Evolutionary conservation across 2,888 invertebrate genomes (phyloP).

Genomic region (Volucella inflata): DNA sequence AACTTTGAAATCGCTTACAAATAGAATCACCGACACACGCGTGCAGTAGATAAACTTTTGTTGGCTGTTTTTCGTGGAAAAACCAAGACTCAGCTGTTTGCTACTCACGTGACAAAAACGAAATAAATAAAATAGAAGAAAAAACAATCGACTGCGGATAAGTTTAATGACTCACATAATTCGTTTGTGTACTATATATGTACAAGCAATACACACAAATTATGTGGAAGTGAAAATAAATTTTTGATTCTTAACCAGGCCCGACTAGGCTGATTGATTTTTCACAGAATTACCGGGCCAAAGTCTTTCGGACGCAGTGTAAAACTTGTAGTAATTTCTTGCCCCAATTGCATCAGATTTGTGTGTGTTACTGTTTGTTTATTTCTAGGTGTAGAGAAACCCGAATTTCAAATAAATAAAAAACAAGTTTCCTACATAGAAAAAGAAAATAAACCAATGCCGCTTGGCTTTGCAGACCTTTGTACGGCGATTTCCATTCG

Average conservation of each 20-base stretch:
- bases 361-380: background rate
- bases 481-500: conserved; percentile 6
- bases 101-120: conserved; percentile 26
- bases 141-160: conserved; percentile 6
- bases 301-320: background rate
- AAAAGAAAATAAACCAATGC: background rate
- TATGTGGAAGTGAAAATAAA: background rate
- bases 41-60: background rate
- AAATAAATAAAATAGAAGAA: too few species aligned
- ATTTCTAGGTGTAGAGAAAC: conserved; percentile 8
- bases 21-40: background rate
- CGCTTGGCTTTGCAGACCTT: conserved; percentile 48
- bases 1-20: background rate
- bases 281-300: conserved; percentile 1
- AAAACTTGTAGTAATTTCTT: conserved; percentile 19
- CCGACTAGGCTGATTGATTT: conserved; percentile 14
- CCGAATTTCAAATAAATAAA: conserved; percentile 78
- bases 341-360: conserved; percentile 42
- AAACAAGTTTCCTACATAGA: conserved; percentile 42
- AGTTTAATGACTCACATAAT: conserved; percentile 28
- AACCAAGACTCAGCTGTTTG: conserved; percentile 6
- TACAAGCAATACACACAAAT: background rate
- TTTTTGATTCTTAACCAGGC: background rate
- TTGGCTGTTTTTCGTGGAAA: background rate
- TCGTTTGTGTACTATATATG: background rate